phyloP scores from a whole-genome alignment of 2,888 invertebrate genomes.

The Trissolcus brochymenae region DNA sequence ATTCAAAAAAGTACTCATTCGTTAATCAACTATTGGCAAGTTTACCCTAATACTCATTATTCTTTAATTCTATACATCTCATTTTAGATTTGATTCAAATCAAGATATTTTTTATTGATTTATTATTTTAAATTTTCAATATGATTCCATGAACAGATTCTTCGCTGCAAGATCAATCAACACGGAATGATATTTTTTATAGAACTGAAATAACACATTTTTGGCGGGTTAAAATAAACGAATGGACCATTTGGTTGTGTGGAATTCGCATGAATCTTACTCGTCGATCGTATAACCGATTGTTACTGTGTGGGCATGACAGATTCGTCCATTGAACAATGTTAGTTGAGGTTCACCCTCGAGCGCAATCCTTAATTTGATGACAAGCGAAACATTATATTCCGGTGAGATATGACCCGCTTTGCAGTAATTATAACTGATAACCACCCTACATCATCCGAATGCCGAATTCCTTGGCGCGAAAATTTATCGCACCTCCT shows the following conservation, averaged over 20 bases:
- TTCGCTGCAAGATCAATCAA: too few species aligned
- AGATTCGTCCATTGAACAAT: constrained; percentile 36
- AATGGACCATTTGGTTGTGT: constrained; percentile 8
- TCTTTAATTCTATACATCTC: too few species aligned
- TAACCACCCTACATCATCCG: constrained; percentile 39
- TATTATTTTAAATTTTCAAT: too few species aligned
- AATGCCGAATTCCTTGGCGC: constrained; percentile 34
- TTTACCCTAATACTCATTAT: too few species aligned
- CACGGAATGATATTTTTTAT: too few species aligned
- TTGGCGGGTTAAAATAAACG: not conserved
- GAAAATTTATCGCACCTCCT: constrained; percentile 17
- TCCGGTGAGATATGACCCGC: constrained; percentile 32
- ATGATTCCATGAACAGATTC: too few species aligned
- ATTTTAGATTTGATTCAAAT: too few species aligned
- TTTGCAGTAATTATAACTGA: constrained; percentile 40
- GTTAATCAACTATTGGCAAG: too few species aligned
- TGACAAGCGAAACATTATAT: constrained; percentile 46
- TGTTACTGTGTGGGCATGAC: constrained; percentile 29
- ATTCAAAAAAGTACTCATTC: too few species aligned
- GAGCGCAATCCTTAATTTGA: constrained; percentile 36
- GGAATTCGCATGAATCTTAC: constrained; percentile 20
- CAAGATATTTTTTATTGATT: too few species aligned
- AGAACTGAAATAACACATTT: too few species aligned
- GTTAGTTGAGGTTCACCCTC: constrained; percentile 33
- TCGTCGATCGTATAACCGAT: constrained; percentile 25